Percentiles rank a stretch among this genome's conserved stretches.
These are phyloP conservation scores for Camponotus fellah DNA, from an alignment of 2,888 invertebrate genomes.

Conservation along the genomic window DNA sequence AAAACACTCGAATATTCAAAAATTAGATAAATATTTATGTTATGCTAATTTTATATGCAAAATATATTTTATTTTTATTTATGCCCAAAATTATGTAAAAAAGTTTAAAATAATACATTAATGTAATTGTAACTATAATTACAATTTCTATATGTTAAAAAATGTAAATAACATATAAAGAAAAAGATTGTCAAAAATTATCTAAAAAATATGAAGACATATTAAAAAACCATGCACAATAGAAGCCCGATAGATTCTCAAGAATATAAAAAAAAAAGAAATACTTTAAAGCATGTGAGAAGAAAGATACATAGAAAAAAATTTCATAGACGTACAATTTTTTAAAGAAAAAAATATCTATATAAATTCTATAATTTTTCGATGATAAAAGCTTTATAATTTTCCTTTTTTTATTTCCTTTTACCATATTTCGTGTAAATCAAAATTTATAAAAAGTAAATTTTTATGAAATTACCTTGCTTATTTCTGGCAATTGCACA, in stretches of 20 bases:
- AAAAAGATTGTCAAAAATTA: neutral
- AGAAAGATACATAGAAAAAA: neutral
- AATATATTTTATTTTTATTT: slow-evolving; percentile 11
- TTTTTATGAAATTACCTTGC: slow-evolving; percentile 73
- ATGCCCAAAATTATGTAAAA: neutral
- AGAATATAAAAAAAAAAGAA: neutral
- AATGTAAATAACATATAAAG: neutral
- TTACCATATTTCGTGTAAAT: neutral
- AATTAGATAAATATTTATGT: neutral
- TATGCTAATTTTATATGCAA: neutral
- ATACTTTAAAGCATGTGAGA: neutral
- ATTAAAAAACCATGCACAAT: no score
- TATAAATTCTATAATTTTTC: neutral
- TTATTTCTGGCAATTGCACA: slow-evolving; percentile 75
- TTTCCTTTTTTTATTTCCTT: neutral
- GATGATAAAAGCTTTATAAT: slow-evolving; percentile 17
- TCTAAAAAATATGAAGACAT: no score
- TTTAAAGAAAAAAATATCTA: neutral
- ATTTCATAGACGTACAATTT: neutral
- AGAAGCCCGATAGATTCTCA: neutral
- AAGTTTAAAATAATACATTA: neutral
- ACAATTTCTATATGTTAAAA: neutral
- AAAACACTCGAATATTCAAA: neutral
- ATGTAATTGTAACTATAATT: neutral
- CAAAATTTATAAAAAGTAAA: neutral